phyloP scores from a whole-genome alignment of 2,888 invertebrate species.

The Macrophya alboannulata region DNA sequence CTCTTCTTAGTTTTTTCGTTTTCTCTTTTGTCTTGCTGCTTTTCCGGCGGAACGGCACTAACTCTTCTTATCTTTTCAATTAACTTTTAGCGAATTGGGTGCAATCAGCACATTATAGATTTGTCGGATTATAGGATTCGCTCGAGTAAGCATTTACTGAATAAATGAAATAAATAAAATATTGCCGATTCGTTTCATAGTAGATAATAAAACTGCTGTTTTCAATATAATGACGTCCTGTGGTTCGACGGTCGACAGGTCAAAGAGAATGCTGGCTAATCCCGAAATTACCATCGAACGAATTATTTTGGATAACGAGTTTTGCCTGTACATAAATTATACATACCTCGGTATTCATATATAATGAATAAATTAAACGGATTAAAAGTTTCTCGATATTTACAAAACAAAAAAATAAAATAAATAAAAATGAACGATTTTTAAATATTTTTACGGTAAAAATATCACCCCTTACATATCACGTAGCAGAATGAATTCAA shows the following conservation, averaged over 20 bases:
- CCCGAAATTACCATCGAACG: too few species aligned
- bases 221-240: background rate
- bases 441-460: background rate
- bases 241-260: background rate
- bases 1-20: background rate
- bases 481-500: constrained; percentile 14
- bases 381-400: constrained; percentile 6
- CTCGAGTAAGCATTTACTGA: background rate
- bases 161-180: background rate
- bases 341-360: background rate
- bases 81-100: constrained; percentile 31
- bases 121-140: constrained; percentile 10
- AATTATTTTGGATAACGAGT: constrained; percentile 23
- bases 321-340: background rate
- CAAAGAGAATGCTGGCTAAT: constrained; percentile 7
- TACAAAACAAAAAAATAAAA: background rate
- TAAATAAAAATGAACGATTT: background rate
- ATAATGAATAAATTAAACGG: background rate
- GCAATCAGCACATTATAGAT: constrained; percentile 17
- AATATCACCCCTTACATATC: background rate
- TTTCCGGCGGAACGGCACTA: background rate
- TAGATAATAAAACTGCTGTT: background rate
- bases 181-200: background rate
- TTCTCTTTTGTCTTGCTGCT: background rate
- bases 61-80: constrained; percentile 43